Percentiles rank a stretch among this genome's conserved stretches.
Evolutionary conservation across 1,140 invertebrate genomes (phyloP).

Genomic region (Pseudomyrmex dendroicus): DNA sequence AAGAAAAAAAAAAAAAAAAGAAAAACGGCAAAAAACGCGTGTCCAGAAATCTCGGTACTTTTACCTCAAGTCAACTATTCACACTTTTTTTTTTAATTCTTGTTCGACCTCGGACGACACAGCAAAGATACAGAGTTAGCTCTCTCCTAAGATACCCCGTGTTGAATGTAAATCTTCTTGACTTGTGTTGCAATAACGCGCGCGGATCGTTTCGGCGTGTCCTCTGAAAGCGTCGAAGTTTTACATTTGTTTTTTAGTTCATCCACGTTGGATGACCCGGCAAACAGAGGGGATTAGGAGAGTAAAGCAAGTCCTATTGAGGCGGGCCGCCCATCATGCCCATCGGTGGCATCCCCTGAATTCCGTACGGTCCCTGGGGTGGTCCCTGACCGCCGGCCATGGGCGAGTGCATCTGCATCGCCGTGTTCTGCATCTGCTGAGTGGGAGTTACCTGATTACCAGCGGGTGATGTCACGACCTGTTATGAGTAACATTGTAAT

Average conservation of each 20-base stretch:
- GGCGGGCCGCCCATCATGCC: slow-evolving; percentile 86
- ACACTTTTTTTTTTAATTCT: not conserved
- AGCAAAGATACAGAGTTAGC: not conserved
- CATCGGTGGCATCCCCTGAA: slow-evolving; percentile 82
- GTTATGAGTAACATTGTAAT: slow-evolving; percentile 44
- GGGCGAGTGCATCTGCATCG: slow-evolving; percentile 84
- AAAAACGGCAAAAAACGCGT: too few relatives aligned
- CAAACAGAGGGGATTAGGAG: slow-evolving; percentile 76
- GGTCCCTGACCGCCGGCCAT: slow-evolving; percentile 82
- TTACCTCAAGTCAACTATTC: too few relatives aligned
- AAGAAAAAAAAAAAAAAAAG: too few relatives aligned
- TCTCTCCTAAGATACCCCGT: slow-evolving; percentile 74
- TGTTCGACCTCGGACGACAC: not conserved
- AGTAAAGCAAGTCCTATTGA: slow-evolving; percentile 83
- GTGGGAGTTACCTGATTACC: slow-evolving; percentile 84
- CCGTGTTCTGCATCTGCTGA: slow-evolving; percentile 86
- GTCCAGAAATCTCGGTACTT: too few relatives aligned
- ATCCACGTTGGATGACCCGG: slow-evolving; percentile 76
- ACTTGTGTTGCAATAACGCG: slow-evolving; percentile 30
- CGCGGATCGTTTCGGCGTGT: not conserved
- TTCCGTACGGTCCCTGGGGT: slow-evolving; percentile 81
- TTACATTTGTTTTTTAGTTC: slow-evolving; percentile 71
- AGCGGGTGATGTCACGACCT: slow-evolving; percentile 82
- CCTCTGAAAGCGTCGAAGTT: not conserved
- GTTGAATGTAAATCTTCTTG: slow-evolving; percentile 60